Percentiles rank a stretch among this genome's conserved stretches.
Evolutionary conservation across 2,888 invertebrate genomes (phyloP).

Genomic region (Microctonus hyperodae): DNA sequence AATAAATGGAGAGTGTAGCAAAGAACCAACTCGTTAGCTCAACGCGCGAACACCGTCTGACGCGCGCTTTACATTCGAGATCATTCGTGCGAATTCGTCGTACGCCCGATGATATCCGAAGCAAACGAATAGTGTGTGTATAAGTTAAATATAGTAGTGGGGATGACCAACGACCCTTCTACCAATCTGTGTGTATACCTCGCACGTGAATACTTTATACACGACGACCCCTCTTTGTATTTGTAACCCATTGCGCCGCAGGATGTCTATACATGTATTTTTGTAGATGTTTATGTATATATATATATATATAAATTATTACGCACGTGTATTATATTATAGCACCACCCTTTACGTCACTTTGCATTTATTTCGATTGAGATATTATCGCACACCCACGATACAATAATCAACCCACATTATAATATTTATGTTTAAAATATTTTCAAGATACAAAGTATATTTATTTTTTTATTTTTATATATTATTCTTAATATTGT

Average conservation of each 20-base stretch:
- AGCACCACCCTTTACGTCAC: slow-evolving; percentile 5
- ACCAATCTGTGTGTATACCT: not conserved
- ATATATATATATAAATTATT: not conserved
- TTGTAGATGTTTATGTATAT: too few relatives aligned
- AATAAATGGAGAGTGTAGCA: not conserved
- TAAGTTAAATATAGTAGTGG: slow-evolving; percentile 20
- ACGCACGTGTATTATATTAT: slow-evolving; percentile 11
- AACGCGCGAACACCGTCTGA: slow-evolving; percentile 61
- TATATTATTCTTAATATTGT: too few relatives aligned
- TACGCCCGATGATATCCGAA: slow-evolving; percentile 43
- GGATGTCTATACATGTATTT: too few relatives aligned
- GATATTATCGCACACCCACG: not conserved
- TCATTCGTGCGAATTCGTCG: slow-evolving; percentile 54
- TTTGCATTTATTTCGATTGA: slow-evolving; percentile 7
- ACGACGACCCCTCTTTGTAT: not conserved
- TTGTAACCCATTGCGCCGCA: not conserved
- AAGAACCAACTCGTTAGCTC: slow-evolving; percentile 53
- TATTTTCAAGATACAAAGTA: too few relatives aligned
- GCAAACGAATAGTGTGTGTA: slow-evolving; percentile 36
- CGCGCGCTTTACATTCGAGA: slow-evolving; percentile 56
- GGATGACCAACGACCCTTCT: slow-evolving; percentile 29
- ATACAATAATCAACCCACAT: not conserved
- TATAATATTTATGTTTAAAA: too few relatives aligned
- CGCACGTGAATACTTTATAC: not conserved
- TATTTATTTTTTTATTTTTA: too few relatives aligned